A percentile compares a stretch with the other conserved stretches of the same genome.
These are phyloP conservation scores for Sparidentex hasta DNA, from an alignment of 2,797 vertebrate genomes.

Conservation along the genomic window DNA sequence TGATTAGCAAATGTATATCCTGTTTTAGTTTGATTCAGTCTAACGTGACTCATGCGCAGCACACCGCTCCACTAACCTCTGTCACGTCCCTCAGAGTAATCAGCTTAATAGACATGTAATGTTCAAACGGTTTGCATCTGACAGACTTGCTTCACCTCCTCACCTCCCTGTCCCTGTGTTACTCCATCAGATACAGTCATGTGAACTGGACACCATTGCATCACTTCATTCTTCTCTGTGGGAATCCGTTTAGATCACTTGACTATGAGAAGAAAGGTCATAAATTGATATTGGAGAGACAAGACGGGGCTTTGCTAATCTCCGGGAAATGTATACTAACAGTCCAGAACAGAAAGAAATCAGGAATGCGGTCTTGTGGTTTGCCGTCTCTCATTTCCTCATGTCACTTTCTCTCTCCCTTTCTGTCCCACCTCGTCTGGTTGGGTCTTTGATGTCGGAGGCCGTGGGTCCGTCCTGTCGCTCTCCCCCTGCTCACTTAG, in stretches of 20 bases:
- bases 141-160: background rate
- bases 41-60: background rate
- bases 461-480: constrained; percentile 33
- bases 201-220: background rate
- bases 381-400: constrained; percentile 35
- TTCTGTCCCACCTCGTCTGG: constrained; percentile 13
- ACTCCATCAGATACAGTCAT: constrained; percentile 30
- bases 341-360: constrained; percentile 44
- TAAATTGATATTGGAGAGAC: constrained; percentile 25
- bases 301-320: constrained; percentile 8
- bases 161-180: background rate
- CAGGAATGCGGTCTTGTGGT: constrained; percentile 52
- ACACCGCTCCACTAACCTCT: background rate
- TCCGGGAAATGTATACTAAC: constrained; percentile 38
- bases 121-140: background rate
- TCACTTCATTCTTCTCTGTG: constrained; percentile 12
- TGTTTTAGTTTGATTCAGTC: background rate
- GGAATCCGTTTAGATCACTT: constrained; percentile 33
- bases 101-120: background rate
- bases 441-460: constrained; percentile 58
- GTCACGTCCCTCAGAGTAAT: background rate
- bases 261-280: constrained; percentile 13
- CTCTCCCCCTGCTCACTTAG: background rate
- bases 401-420: constrained; percentile 49
- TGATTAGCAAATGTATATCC: background rate